Evolutionary conservation across 2,113 vertebrate species (phyloP).

Genomic region (Numida meleagris): DNA sequence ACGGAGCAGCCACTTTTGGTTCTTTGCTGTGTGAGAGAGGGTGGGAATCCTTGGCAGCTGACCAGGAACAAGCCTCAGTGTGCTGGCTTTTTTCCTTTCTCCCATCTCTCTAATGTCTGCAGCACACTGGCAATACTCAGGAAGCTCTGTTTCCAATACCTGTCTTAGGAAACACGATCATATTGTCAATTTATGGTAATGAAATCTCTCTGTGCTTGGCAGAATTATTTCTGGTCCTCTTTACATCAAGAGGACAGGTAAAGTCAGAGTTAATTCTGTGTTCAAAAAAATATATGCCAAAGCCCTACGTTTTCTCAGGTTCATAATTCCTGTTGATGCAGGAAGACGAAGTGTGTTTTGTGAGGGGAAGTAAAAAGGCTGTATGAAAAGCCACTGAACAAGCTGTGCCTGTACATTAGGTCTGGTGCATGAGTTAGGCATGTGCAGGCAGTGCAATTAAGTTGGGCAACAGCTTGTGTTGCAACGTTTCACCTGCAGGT

Average conservation of each 20-base stretch:
- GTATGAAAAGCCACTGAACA: conserved; percentile 7
- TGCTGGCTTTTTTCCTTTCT: not conserved
- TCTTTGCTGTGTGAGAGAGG: not conserved
- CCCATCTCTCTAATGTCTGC: not conserved
- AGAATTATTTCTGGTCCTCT: not conserved
- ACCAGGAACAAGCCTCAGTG: conserved; percentile 24
- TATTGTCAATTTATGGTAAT: not conserved
- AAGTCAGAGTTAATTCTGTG: not conserved
- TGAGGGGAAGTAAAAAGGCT: not conserved
- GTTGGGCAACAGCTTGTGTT: conserved; percentile 57
- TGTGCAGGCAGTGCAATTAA: conserved; percentile 49
- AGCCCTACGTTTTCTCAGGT: not conserved
- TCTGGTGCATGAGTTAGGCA: conserved; percentile 12
- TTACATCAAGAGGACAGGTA: not conserved
- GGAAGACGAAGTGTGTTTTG: not conserved
- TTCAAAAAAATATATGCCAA: not conserved
- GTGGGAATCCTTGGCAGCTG: conserved; percentile 18
- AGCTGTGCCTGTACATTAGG: conserved; percentile 17
- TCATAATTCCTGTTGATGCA: not conserved
- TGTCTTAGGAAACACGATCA: not conserved
- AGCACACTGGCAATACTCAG: conserved; percentile 21
- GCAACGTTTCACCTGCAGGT: conserved; percentile 68
- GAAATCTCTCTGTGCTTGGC: conserved; percentile 8
- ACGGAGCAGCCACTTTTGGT: not conserved
- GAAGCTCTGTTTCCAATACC: conserved; percentile 34